Evolutionary conservation across 2,888 invertebrate genomes (phyloP).

Genomic region (Galeruca laticollis): DNA sequence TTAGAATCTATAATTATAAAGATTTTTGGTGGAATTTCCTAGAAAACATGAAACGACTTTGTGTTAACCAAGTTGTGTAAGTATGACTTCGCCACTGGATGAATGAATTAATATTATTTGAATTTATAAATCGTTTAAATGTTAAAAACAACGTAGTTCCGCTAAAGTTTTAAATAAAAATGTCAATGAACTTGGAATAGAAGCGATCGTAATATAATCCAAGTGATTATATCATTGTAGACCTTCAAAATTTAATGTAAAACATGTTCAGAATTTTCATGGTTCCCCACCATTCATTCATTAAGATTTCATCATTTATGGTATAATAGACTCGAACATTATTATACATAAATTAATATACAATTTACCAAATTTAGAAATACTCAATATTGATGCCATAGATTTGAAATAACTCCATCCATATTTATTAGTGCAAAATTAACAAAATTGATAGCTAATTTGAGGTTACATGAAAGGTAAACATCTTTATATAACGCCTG

Average conservation of each 20-base stretch:
- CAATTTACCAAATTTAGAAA: too few species aligned
- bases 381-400: too few species aligned
- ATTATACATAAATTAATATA: too few species aligned
- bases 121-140: slow-evolving; percentile 31
- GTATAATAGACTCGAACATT: background rate
- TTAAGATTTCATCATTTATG: slow-evolving; percentile 3
- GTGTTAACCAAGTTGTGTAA: background rate
- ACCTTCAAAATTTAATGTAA: slow-evolving; percentile 26
- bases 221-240: slow-evolving; percentile 28
- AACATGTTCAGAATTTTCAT: slow-evolving; percentile 28
- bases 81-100: slow-evolving; percentile 11
- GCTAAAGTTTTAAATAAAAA: slow-evolving; percentile 30
- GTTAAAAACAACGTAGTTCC: slow-evolving; percentile 33
- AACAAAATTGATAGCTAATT: too few species aligned
- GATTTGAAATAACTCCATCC: too few species aligned
- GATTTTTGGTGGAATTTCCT: slow-evolving; percentile 15
- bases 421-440: too few species aligned
- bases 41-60: background rate
- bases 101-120: slow-evolving; percentile 33
- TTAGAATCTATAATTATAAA: background rate
- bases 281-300: background rate
- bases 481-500: too few species aligned
- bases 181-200: slow-evolving; percentile 27
- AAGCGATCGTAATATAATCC: slow-evolving; percentile 24
- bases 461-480: too few species aligned